Evolutionary conservation across 1,140 invertebrate genomes (phyloP).

Genomic region (Matsumurasca onukii): DNA sequence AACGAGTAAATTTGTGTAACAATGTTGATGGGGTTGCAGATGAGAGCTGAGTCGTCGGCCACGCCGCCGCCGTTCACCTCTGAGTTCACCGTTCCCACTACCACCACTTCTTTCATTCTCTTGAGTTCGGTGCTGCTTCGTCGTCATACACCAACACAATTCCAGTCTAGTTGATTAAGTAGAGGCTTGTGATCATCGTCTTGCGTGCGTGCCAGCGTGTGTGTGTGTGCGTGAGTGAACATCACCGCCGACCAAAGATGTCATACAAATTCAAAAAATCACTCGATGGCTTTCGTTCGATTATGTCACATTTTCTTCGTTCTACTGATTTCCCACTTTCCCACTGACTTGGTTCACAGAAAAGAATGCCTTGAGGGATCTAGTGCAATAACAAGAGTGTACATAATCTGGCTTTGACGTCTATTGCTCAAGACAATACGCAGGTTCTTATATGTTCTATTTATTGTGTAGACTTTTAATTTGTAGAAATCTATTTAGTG

Average conservation of each 20-base stretch:
- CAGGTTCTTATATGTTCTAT: too few species aligned
- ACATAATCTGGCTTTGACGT: constrained; percentile 7
- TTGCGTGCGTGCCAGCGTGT: constrained; percentile 15
- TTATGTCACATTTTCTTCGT: too few species aligned
- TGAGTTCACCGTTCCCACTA: not conserved
- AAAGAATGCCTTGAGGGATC: constrained; percentile 17
- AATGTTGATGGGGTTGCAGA: too few species aligned
- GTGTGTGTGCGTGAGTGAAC: not conserved
- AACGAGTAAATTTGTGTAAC: too few species aligned
- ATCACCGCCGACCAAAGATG: constrained; percentile 10
- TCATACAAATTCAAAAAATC: not conserved
- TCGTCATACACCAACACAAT: constrained; percentile 25
- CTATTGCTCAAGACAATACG: too few species aligned
- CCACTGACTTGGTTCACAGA: not conserved
- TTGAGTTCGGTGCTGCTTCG: constrained; percentile 26
- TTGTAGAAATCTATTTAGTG: too few species aligned
- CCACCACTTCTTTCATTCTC: constrained; percentile 12
- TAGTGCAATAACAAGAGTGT: constrained; percentile 12
- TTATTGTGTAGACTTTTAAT: too few species aligned
- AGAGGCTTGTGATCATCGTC: constrained; percentile 8
- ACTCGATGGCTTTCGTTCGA: not conserved
- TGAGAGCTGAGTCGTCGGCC: constrained; percentile 18
- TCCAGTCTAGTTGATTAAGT: constrained; percentile 27
- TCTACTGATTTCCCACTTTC: too few species aligned
- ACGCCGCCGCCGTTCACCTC: not conserved